Base-by-base conservation (phyloP, 2,113 vertebrate genomes). In the Chaetodon trifascialis region DNA sequence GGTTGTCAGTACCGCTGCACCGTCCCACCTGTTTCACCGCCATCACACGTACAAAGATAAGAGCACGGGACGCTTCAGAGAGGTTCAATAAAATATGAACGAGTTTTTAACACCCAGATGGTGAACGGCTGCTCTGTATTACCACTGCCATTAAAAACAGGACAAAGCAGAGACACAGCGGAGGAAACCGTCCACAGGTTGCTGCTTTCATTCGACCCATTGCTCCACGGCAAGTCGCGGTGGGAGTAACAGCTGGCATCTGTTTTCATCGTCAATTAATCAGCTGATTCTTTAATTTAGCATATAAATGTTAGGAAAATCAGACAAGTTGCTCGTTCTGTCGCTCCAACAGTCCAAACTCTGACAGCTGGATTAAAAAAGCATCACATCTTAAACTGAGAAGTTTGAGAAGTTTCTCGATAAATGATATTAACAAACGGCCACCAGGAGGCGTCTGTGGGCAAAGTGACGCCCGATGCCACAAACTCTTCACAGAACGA, bases 21-120 rank as follows among this genome's bases (percentile, higher is more conserved):
- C 15, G 5, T 23, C 38, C 55, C 14, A 62, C 44, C 49, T 14
- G 63, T 5, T 46, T 36, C 30, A 16, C 42, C 49, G 46, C n/a
- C 11, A 11, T 17, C 21, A n/a, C 49, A 19, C 64, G 17, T 10
- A 56, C 64, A 34, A 5, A 8, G 34, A 34, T 12, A 21, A 58
- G 21, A 72, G 68, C 40, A 19, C 3, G 79, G 40, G 42, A 11
- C 5, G 54, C 71, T 60, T 2, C 19, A 62, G 36, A 36, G 64
- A 21, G 46, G 23, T 34, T 30, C 46, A 52, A 62, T 82, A 52
- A 74, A 82, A 62, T 75, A 75, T 69, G 25, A 46, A 82, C 36
- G 79, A 69, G 46, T 2, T 59, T 62, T 52, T 68, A 59, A 74
- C 44, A 60, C 17, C 36, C 34, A 52, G 36, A 54, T 6, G 19